These are phyloP conservation scores for Plebejus melissa DNA, from an alignment of 2,888 invertebrate genomes.

Conservation along the genomic window DNA sequence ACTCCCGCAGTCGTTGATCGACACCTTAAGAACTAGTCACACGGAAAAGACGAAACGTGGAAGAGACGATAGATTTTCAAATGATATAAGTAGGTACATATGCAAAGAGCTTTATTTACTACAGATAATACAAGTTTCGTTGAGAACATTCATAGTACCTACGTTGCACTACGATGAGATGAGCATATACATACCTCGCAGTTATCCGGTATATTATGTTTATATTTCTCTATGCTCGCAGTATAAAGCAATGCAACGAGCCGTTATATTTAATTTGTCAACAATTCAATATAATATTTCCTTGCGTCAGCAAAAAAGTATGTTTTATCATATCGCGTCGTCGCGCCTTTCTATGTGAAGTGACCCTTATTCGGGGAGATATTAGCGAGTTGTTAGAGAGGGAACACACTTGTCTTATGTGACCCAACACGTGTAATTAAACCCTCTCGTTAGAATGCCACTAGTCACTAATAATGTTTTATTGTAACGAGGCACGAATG, in stretches of 20 bases:
- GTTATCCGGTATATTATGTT: too few species aligned
- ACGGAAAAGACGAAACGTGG: not conserved
- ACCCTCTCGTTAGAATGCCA: not conserved
- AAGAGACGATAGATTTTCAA: too few species aligned
- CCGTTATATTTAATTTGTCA: too few species aligned
- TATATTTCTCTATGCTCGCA: too few species aligned
- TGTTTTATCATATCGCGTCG: not conserved
- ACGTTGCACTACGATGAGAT: too few species aligned
- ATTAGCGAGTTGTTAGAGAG: not conserved
- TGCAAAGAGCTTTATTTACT: too few species aligned
- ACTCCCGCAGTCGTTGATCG: not conserved
- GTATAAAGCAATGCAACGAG: too few species aligned
- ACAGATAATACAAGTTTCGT: too few species aligned
- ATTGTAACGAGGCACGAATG: not conserved
- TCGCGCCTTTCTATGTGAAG: not conserved
- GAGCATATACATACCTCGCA: too few species aligned
- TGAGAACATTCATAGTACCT: too few species aligned
- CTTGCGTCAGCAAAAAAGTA: not conserved
- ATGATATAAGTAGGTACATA: too few species aligned
- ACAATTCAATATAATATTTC: too few species aligned
- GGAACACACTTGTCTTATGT: not conserved
- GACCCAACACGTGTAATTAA: not conserved
- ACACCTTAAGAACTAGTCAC: not conserved
- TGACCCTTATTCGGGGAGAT: not conserved
- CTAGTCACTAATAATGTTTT: not conserved